phyloP scores from a whole-genome alignment of 2,113 vertebrate genomes.

The Percopsis transmontana region DNA sequence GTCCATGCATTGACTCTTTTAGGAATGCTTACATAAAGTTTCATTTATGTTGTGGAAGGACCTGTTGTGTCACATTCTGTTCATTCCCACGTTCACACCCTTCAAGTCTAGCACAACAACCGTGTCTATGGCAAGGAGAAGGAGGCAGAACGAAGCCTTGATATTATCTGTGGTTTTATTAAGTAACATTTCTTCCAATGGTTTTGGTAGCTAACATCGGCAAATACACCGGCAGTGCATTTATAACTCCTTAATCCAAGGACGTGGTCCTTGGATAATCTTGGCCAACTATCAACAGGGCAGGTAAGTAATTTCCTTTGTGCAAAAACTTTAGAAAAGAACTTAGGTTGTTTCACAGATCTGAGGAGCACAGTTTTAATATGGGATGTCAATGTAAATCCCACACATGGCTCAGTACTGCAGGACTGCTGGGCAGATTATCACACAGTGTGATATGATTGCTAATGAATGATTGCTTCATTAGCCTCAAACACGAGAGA shows the following conservation, averaged over 20 bases:
- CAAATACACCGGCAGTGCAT: background rate
- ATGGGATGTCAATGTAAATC: background rate
- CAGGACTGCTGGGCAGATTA: too few relatives aligned
- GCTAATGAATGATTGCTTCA: too few relatives aligned
- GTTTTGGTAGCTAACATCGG: slow-evolving; percentile 10
- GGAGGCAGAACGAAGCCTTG: background rate
- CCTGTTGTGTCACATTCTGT: slow-evolving; percentile 66
- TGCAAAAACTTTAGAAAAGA: background rate
- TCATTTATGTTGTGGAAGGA: slow-evolving; percentile 48
- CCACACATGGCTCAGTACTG: too few relatives aligned
- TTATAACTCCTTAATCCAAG: slow-evolving; percentile 34
- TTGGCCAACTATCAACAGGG: slow-evolving; percentile 30
- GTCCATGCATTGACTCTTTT: background rate
- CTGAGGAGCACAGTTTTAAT: background rate
- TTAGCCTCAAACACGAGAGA: too few relatives aligned
- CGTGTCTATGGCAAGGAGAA: too few relatives aligned
- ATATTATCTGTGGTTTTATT: slow-evolving; percentile 5
- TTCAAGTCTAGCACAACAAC: slow-evolving; percentile 15
- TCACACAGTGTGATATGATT: too few relatives aligned
- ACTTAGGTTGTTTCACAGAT: background rate
- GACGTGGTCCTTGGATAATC: slow-evolving; percentile 17
- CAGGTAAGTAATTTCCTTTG: slow-evolving; percentile 53
- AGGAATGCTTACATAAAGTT: slow-evolving; percentile 55
- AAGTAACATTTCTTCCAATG: background rate
- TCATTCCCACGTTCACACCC: slow-evolving; percentile 60